Conservation (phyloP, 2,113 vertebrate species). For the Catharus fuscescens region DNA sequence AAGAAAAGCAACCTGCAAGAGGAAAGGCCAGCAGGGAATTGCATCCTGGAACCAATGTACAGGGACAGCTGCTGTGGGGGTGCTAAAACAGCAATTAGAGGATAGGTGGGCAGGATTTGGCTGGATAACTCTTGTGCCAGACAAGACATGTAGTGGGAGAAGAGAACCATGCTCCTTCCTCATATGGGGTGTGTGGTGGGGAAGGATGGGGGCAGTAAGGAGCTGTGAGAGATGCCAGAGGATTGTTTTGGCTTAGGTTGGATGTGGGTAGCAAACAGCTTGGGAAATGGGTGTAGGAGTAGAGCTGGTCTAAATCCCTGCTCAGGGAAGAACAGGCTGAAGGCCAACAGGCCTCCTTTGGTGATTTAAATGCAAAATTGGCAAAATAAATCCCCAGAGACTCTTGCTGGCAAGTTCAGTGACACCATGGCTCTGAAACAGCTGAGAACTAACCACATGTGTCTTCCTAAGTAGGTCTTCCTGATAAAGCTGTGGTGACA, state of each 20-base stretch:
- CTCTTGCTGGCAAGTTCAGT: background rate
- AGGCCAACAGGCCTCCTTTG: background rate
- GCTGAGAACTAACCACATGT: background rate
- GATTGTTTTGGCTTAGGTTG: background rate
- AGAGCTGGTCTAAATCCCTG: background rate
- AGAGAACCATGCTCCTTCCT: background rate
- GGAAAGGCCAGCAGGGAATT: background rate
- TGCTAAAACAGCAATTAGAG: background rate
- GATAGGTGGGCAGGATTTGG: background rate
- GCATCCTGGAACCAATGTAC: background rate
- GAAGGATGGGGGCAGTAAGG: background rate
- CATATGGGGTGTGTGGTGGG: rapidly evolving
- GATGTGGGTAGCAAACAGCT: background rate
- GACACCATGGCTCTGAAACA: background rate
- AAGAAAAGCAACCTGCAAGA: background rate
- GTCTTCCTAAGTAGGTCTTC: background rate
- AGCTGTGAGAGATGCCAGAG: background rate
- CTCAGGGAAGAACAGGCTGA: background rate
- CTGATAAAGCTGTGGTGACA: background rate
- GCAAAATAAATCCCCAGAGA: background rate
- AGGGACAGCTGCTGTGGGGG: background rate
- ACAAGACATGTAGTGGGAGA: background rate
- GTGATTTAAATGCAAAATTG: background rate
- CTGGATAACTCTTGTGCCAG: background rate
- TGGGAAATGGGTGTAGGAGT: background rate